Evolutionary conservation across 2,888 invertebrate species (phyloP).

Genomic region (Sialis fuliginosa): DNA sequence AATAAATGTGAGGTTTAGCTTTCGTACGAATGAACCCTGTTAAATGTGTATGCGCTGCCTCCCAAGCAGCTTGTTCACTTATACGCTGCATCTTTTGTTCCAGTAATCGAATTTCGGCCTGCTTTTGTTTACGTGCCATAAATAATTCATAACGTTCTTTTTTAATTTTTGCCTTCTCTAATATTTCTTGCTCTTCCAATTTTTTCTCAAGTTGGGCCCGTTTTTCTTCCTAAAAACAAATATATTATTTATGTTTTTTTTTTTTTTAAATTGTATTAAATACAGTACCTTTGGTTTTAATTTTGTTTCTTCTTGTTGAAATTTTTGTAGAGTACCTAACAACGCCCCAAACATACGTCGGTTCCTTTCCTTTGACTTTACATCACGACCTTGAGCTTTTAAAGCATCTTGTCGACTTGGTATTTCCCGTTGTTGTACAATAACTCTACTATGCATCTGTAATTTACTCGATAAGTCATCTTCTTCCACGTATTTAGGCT

Average conservation of each 20-base stretch:
- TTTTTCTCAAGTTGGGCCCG: constrained; percentile 78
- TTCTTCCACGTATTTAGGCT: constrained; percentile 32
- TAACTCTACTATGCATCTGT: constrained; percentile 61
- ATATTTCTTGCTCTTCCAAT: constrained; percentile 77
- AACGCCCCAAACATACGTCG: constrained; percentile 91
- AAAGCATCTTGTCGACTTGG: constrained; percentile 71
- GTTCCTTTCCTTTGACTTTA: constrained; percentile 66
- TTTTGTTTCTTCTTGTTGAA: constrained; percentile 84
- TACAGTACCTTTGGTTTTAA: constrained; percentile 58
- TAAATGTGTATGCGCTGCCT: constrained; percentile 55
- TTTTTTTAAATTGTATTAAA: neutral
- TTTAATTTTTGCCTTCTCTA: constrained; percentile 71
- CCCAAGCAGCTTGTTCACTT: constrained; percentile 80
- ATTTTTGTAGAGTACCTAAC: constrained; percentile 86
- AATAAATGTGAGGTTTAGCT: constrained; percentile 73
- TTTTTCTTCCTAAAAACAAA: constrained; percentile 49
- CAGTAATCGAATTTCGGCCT: constrained; percentile 71
- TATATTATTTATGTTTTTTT: neutral
- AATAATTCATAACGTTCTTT: constrained; percentile 72
- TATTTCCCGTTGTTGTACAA: constrained; percentile 54
- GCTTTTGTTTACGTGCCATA: constrained; percentile 68
- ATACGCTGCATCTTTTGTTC: constrained; percentile 82
- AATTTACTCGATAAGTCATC: constrained; percentile 31
- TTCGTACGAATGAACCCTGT: constrained; percentile 75
- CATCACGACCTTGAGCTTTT: constrained; percentile 69